phyloP scores from a whole-genome alignment of 2,888 invertebrate species.

The Oscheius onirici region DNA sequence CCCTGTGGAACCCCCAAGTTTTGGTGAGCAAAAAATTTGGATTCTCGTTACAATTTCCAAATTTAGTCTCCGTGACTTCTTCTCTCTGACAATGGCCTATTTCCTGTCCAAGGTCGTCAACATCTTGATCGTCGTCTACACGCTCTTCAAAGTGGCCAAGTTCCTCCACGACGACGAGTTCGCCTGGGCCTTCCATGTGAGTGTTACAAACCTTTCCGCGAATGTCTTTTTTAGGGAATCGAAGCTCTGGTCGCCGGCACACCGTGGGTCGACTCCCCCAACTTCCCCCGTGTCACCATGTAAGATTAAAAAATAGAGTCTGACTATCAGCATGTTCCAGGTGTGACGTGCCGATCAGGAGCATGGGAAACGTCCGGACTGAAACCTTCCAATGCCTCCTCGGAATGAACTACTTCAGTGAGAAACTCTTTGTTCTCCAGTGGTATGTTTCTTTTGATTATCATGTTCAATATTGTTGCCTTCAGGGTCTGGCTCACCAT shows the following conservation, averaged over 20 bases:
- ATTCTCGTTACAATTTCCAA: too few relatives aligned
- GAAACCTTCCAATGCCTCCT: slow-evolving; percentile 25
- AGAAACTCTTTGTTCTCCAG: slow-evolving; percentile 29
- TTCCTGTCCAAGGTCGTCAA: too few relatives aligned
- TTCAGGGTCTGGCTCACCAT: slow-evolving; percentile 17
- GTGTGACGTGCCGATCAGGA: slow-evolving; percentile 10
- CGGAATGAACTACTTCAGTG: slow-evolving; percentile 20
- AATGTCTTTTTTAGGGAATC: slow-evolving; percentile 17
- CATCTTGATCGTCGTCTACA: too few relatives aligned
- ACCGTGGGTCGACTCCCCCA: neutral
- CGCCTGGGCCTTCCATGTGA: slow-evolving; percentile 1
- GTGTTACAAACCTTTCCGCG: neutral
- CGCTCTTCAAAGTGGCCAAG: neutral
- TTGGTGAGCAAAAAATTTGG: too few relatives aligned
- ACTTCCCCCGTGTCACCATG: slow-evolving; percentile 22
- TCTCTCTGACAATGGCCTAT: too few relatives aligned
- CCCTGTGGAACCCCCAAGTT: neutral
- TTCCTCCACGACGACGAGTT: slow-evolving; percentile 6
- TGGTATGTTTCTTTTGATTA: too few relatives aligned
- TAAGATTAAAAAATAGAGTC: neutral
- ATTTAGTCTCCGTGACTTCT: too few relatives aligned
- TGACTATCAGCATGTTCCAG: too few relatives aligned
- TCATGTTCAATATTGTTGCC: neutral
- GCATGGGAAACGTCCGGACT: neutral
- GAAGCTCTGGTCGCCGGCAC: neutral